phyloP scores from a whole-genome alignment of 2,797 vertebrate genomes.

The Ataeniobius toweri region DNA sequence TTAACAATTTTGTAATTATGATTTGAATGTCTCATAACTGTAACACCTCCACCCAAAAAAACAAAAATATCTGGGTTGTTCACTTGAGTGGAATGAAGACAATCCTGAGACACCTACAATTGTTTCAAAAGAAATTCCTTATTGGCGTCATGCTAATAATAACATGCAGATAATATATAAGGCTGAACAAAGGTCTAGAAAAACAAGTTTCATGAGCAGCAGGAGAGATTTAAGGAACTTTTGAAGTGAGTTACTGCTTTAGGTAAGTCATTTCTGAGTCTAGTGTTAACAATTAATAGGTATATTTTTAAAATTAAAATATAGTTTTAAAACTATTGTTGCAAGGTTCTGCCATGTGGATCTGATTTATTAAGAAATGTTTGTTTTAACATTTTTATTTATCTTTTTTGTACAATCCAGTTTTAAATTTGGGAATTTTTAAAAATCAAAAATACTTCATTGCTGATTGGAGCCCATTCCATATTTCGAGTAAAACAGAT shows the following conservation, averaged over 20 bases:
- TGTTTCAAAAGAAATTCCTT: no score
- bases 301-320: neutral
- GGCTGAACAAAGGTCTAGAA: neutral
- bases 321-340: neutral
- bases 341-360: neutral
- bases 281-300: neutral
- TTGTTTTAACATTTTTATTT: neutral
- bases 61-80: neutral
- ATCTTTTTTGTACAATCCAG: neutral
- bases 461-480: neutral
- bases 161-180: neutral
- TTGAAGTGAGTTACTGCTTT: neutral
- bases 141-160: neutral
- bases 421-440: neutral
- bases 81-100: neutral
- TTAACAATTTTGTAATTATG: neutral
- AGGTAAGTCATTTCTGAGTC: neutral
- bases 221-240: neutral
- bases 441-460: neutral
- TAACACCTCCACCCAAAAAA: neutral
- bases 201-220: neutral
- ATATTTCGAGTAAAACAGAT: neutral
- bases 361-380: neutral
- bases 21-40: neutral
- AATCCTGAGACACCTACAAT: neutral